Evolutionary conservation across 2,888 invertebrate species (phyloP), one percentile per base, ranked within the genome.

Genomic region (Tenthredo distinguenda): DNA sequence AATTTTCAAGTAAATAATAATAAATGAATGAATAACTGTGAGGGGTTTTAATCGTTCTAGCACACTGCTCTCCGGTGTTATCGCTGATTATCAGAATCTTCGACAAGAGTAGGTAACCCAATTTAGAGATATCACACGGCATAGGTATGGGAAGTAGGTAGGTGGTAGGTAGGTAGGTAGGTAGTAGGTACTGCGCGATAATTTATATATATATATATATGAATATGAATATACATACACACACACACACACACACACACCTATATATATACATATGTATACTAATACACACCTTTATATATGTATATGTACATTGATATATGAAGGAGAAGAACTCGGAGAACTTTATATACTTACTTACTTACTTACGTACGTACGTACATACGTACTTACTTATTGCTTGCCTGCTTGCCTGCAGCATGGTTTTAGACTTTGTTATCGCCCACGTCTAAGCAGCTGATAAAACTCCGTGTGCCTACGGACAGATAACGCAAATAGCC

Each of bases 381-480:
- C 62, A 3, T 62, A 62, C 62, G 2, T 65, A 65, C 65, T 65
- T 65, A 65, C 65, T 65, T 26, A 10, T 9, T 26, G n/a, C 55
- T n/a, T 21, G n/a, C 55, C 26, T 62, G 26, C 62, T 21, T 26
- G 26, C 62, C 26, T 62, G 26, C 62, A 26, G 62, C 62, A 68
- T 65, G 85, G 85, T 65, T 76, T 85, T 77, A 76, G 76, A 84
- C 76, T 89, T 88, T 88, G 91, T 91, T 91, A 91, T 92, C 92
- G 90, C 89, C 40, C 72, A 18, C 43, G 40, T 88, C 92, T 93
- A 93, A 93, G 93, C 92, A 92, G 90, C 92, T 93, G 93, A 93
- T 93, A 93, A 93, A 93, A 91, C 90, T 90, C 89, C 90, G 90
- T 91, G 90, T 90, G 90, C 89, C 89, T 90, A 90, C 91, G 91